A percentile compares a stretch with the other conserved stretches of the same genome.
phyloP scores from a whole-genome alignment of 2,797 vertebrate species.

The Cuculus canorus region DNA sequence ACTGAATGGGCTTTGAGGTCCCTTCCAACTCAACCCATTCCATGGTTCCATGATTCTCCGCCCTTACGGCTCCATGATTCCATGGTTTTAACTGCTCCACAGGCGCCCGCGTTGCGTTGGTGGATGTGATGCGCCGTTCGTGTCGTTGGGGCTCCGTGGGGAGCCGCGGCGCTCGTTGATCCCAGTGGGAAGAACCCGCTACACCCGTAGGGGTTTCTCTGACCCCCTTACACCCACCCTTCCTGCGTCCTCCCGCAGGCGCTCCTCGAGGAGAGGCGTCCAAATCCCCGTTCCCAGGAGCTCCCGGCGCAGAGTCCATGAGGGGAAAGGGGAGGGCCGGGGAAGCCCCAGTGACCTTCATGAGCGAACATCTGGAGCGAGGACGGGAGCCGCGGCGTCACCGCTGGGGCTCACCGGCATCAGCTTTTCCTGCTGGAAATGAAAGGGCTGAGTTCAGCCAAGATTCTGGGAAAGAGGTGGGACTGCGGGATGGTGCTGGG shows the following conservation, averaged over 20 bases:
- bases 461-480: constrained; percentile 39
- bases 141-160: too few species aligned
- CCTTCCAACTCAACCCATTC: too few species aligned
- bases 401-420: not conserved
- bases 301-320: not conserved
- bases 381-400: not conserved
- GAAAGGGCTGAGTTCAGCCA: not conserved
- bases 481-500: not conserved
- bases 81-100: accelerated
- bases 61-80: too few species aligned
- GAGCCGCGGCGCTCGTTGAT: not conserved
- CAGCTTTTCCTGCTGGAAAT: not conserved
- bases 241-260: not conserved
- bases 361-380: constrained; percentile 1
- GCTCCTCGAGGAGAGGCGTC: not conserved
- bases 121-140: accelerated
- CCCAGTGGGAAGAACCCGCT: not conserved
- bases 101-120: accelerated
- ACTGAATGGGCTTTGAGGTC: too few species aligned
- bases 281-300: not conserved
- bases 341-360: constrained; percentile 40
- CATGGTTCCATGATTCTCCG: too few species aligned
- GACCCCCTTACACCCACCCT: not conserved
- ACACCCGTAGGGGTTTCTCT: not conserved
- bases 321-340: not conserved